Evolutionary conservation across 2,888 invertebrate species (phyloP).

Genomic region (Prosopocoilus inquinatus): DNA sequence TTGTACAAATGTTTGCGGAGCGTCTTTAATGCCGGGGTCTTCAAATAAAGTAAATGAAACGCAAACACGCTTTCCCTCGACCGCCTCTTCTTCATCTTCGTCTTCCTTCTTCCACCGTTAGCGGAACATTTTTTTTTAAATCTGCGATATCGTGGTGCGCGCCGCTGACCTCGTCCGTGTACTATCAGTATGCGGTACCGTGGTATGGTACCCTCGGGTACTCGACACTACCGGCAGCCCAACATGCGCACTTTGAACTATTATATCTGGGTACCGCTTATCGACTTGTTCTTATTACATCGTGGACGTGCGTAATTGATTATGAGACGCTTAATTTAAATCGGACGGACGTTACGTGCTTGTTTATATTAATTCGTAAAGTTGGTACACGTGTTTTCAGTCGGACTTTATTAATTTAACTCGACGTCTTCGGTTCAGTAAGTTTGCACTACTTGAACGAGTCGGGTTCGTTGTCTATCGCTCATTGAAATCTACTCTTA

Average conservation of each 20-base stretch:
- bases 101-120: too few species aligned
- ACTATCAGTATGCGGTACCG: slow-evolving; percentile 24
- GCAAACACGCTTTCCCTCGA: slow-evolving; percentile 35
- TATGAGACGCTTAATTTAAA: neutral
- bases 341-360: neutral
- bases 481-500: too few species aligned
- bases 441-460: too few species aligned
- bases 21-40: slow-evolving; percentile 36
- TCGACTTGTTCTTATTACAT: slow-evolving; percentile 13
- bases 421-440: too few species aligned
- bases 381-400: too few species aligned
- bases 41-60: slow-evolving; percentile 42
- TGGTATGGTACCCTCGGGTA: slow-evolving; percentile 15
- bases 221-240: slow-evolving; percentile 19
- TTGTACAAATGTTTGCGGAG: slow-evolving; percentile 36
- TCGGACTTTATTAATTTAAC: too few species aligned
- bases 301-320: neutral
- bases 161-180: slow-evolving; percentile 21
- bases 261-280: slow-evolving; percentile 16
- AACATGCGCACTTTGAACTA: slow-evolving; percentile 20
- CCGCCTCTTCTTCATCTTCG: slow-evolving; percentile 22
- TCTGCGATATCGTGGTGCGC: slow-evolving; percentile 15
- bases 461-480: too few species aligned
- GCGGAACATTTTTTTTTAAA: too few species aligned
- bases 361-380: neutral